Percentiles rank a stretch among this genome's conserved stretches.
phyloP scores from a whole-genome alignment of 2,888 invertebrate genomes.

The Eupithecia subumbrata region DNA sequence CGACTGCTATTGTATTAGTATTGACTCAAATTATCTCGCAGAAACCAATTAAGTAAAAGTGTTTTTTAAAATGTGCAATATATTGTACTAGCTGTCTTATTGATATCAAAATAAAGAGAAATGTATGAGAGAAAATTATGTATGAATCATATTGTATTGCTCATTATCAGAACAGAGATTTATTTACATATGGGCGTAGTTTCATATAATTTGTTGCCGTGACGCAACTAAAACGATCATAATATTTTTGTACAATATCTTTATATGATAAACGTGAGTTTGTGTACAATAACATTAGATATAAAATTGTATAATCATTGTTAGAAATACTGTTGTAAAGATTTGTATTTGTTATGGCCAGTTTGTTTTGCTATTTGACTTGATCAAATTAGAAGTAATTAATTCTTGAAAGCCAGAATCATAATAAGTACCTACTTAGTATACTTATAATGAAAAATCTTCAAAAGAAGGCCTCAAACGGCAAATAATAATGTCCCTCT shows the following conservation, averaged over 20 bases:
- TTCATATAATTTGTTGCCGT: slow-evolving; percentile 20
- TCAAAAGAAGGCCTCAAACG: background rate
- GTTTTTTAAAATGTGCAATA: background rate
- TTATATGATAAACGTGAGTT: background rate
- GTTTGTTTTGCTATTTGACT: background rate
- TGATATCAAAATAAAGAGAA: background rate
- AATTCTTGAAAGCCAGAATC: background rate
- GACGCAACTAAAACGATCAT: slow-evolving; percentile 28
- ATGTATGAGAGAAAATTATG: background rate
- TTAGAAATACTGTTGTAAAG: background rate
- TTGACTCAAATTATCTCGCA: background rate
- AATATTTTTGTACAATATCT: slow-evolving; percentile 28
- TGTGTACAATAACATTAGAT: background rate
- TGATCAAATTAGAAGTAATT: background rate
- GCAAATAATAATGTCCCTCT: background rate
- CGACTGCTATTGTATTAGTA: background rate
- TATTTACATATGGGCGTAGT: slow-evolving; percentile 20
- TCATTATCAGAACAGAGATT: slow-evolving; percentile 22
- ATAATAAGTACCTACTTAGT: background rate
- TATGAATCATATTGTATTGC: slow-evolving; percentile 12
- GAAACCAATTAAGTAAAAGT: background rate
- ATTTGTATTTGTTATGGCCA: background rate
- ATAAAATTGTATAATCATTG: background rate
- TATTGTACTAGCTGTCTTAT: background rate
- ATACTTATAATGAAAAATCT: background rate